Conservation (phyloP, 2,113 vertebrate genomes). For the Nerophis lumbriciformis region DNA sequence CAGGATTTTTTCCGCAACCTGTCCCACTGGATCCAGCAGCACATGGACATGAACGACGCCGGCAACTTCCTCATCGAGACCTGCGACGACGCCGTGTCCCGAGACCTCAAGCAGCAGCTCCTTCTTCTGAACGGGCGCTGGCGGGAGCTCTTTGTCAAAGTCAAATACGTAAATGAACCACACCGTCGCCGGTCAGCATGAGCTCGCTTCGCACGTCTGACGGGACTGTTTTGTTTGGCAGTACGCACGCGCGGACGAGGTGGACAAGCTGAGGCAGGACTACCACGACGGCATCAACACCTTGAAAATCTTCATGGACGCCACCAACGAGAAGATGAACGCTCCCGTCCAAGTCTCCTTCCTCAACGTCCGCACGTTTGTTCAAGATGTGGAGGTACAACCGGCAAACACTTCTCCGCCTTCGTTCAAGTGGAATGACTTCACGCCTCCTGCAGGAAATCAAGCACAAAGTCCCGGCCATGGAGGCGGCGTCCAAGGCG, state of each 20-base stretch:
- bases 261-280: constrained; percentile 87
- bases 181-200: not conserved
- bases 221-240: constrained; percentile 42
- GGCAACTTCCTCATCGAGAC: constrained; percentile 98
- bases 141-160: constrained; percentile 84
- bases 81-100: constrained; percentile 90
- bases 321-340: constrained; percentile 80
- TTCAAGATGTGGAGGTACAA: constrained; percentile 87
- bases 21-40: constrained; percentile 87
- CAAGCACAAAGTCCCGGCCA: constrained; percentile 84
- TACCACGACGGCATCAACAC: constrained; percentile 79
- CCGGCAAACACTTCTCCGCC: not conserved
- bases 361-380: constrained; percentile 82
- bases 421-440: not conserved
- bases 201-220: not conserved
- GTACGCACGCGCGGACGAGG: constrained; percentile 91
- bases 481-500: constrained; percentile 88
- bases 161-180: constrained; percentile 82
- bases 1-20: constrained; percentile 78
- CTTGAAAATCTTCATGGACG: constrained; percentile 82
- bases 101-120: constrained; percentile 94
- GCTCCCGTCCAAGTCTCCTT: constrained; percentile 83
- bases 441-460: constrained; percentile 72
- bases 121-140: constrained; percentile 81
- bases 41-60: constrained; percentile 94